Conservation (phyloP, 2,797 vertebrate species). For the Lepilemur septentrionalis region DNA sequence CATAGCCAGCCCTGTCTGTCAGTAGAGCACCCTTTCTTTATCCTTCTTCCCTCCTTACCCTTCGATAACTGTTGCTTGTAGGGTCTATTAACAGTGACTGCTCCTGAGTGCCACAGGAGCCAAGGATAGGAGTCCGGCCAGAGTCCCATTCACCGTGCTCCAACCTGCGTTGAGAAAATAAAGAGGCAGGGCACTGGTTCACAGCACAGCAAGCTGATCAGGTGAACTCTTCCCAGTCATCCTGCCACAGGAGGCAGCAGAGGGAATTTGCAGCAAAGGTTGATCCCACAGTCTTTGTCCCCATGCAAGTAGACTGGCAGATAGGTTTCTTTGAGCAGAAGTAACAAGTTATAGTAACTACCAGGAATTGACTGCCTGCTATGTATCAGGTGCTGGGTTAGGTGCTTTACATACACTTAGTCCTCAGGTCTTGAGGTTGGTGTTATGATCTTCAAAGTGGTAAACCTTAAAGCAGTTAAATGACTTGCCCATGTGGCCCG, state of each 20-base stretch:
- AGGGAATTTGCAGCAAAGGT: not conserved
- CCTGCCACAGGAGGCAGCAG: not conserved
- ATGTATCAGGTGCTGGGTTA: not conserved
- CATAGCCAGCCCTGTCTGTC: not conserved
- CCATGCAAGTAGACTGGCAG: not conserved
- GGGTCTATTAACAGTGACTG: constrained; percentile 90
- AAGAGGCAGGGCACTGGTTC: not conserved
- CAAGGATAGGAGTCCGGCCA: constrained; percentile 79
- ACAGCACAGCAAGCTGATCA: not conserved
- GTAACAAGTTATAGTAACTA: not conserved
- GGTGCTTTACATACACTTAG: not conserved
- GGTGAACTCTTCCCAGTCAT: not conserved
- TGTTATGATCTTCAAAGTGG: not conserved
- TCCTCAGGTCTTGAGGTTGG: not conserved
- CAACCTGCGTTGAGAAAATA: constrained; percentile 79
- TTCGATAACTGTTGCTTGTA: constrained; percentile 84
- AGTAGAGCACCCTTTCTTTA: not conserved
- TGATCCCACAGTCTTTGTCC: not conserved
- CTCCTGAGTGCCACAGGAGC: constrained; percentile 84
- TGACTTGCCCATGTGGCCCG: not conserved
- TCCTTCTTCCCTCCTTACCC: constrained; percentile 84
- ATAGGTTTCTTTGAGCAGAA: not conserved
- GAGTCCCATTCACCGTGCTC: constrained; percentile 84
- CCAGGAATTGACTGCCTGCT: not conserved
- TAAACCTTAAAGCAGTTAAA: not conserved